phyloP scores from a whole-genome alignment of 2,797 vertebrate species.

The Psittacula echo region DNA sequence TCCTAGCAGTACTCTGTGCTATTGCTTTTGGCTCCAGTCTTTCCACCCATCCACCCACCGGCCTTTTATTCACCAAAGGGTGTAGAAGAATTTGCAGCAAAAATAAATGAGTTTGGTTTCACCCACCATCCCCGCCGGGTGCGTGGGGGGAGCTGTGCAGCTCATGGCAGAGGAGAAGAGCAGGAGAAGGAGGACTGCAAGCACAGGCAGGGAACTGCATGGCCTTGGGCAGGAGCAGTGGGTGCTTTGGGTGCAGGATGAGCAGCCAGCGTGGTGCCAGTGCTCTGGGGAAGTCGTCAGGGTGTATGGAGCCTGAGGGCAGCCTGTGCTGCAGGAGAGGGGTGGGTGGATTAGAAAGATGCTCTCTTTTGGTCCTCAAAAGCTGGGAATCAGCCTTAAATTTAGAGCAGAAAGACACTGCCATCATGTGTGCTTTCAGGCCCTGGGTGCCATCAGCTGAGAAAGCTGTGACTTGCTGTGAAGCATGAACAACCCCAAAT shows the following conservation, averaged over 20 bases:
- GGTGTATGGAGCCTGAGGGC: neutral
- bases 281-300: rapidly evolving
- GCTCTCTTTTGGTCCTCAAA: neutral
- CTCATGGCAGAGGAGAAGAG: neutral
- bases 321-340: neutral
- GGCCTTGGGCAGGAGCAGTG: neutral
- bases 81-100: slow-evolving; percentile 47
- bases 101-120: slow-evolving; percentile 61
- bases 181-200: neutral
- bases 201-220: neutral
- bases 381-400: neutral
- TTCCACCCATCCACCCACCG: slow-evolving; percentile 51
- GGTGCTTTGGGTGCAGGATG: neutral
- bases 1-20: neutral
- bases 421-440: neutral
- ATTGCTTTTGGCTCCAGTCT: slow-evolving; percentile 22
- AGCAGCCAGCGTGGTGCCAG: rapidly evolving
- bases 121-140: neutral
- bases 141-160: slow-evolving; percentile 8
- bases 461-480: neutral
- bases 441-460: neutral
- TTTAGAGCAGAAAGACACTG: neutral
- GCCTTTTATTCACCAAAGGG: slow-evolving; percentile 44
- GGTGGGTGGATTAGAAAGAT: neutral
- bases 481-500: neutral